A percentile compares a stretch with the other conserved stretches of the same genome.
Conservation (phyloP, 2,888 invertebrate species). For the Agrotis puta region DNA sequence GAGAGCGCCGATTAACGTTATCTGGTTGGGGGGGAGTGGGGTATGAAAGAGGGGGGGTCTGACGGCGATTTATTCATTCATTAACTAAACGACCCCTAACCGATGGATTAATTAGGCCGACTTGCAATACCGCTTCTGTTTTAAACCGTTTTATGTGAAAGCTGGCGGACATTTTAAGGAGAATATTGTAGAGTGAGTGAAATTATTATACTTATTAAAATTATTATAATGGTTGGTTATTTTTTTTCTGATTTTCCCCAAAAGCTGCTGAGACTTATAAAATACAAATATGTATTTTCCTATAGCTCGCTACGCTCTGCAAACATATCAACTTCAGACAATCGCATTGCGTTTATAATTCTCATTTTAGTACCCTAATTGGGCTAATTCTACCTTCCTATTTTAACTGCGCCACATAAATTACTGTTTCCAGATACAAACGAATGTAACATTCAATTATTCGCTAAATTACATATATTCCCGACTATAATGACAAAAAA, state of each 20-base stretch:
- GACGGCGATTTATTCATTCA: slow-evolving; percentile 87
- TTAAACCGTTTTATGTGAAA: slow-evolving; percentile 61
- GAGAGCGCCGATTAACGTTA: slow-evolving; percentile 84
- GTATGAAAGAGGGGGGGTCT: slow-evolving; percentile 69
- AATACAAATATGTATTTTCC: background rate
- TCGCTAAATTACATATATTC: slow-evolving; percentile 57
- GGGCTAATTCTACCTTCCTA: slow-evolving; percentile 9
- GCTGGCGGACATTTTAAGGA: slow-evolving; percentile 58
- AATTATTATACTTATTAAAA: slow-evolving; percentile 12
- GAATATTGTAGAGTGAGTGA: slow-evolving; percentile 40
- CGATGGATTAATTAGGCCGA: slow-evolving; percentile 81
- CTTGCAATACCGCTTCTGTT: slow-evolving; percentile 76
- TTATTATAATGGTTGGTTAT: background rate
- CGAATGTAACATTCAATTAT: slow-evolving; percentile 59
- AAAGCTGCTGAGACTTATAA: no score
- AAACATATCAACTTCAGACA: background rate
- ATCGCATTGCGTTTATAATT: background rate
- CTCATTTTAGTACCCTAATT: background rate
- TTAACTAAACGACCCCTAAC: slow-evolving; percentile 84
- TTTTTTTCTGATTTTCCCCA: background rate
- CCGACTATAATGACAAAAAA: slow-evolving; percentile 49
- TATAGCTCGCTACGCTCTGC: no score
- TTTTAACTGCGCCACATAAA: slow-evolving; percentile 19
- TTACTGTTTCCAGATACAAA: slow-evolving; percentile 23
- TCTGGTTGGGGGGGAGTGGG: slow-evolving; percentile 77